phyloP scores from a whole-genome alignment of 2,797 vertebrate species.

The Pogoniulus pusillus region DNA sequence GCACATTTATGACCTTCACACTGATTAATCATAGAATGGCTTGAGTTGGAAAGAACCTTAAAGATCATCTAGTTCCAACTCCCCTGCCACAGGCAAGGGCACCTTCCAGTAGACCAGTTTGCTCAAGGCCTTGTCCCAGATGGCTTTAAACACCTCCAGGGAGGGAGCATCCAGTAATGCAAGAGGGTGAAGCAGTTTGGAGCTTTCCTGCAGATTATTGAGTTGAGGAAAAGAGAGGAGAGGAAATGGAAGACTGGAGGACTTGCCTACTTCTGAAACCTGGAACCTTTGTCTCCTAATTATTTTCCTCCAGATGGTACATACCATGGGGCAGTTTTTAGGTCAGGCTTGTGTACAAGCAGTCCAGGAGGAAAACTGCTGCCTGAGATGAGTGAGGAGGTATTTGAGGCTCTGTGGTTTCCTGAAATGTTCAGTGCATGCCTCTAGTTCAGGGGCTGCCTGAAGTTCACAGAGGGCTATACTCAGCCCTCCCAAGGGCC shows the following conservation, averaged over 20 bases:
- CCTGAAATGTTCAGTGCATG: background rate
- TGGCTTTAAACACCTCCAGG: too few species aligned
- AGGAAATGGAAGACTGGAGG: background rate
- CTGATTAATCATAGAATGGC: background rate
- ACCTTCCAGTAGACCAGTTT: too few species aligned
- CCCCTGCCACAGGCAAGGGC: too few species aligned
- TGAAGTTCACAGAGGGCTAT: background rate
- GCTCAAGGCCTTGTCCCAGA: too few species aligned
- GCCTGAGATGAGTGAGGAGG: background rate
- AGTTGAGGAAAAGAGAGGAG: background rate
- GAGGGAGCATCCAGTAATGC: too few species aligned
- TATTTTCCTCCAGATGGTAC: background rate
- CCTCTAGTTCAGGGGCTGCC: background rate
- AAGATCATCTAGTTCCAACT: too few species aligned
- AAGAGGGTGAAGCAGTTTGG: background rate
- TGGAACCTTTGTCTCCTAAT: background rate
- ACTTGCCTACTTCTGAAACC: background rate
- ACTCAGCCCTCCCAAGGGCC: background rate
- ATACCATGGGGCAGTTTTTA: accelerated
- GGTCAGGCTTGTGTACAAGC: background rate
- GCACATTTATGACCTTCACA: background rate
- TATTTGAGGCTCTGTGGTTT: background rate
- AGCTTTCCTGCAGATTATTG: background rate
- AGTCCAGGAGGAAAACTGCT: background rate
- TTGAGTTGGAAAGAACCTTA: too few species aligned